These are phyloP conservation scores for Hyperoplus immaculatus DNA, from an alignment of 2,797 vertebrate genomes.

Conservation along the genomic window DNA sequence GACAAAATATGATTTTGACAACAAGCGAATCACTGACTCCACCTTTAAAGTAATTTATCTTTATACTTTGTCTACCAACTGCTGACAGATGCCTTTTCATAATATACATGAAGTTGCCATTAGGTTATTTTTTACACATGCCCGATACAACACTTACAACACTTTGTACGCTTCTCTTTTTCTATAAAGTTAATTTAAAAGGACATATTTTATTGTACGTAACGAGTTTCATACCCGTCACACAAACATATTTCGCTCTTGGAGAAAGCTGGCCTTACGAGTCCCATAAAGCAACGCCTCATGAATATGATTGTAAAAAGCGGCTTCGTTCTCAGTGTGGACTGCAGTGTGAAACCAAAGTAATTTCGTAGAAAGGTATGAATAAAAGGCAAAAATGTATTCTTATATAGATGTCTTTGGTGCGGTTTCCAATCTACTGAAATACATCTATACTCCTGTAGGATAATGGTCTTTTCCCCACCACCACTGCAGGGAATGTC, in stretches of 20 bases:
- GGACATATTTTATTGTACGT: constrained; percentile 94
- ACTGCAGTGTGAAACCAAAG: constrained; percentile 73
- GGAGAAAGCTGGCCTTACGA: constrained; percentile 92
- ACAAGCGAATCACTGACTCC: too few relatives aligned
- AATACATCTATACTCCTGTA: constrained; percentile 61
- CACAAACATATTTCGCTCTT: constrained; percentile 93
- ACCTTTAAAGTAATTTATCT: too few relatives aligned
- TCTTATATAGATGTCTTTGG: constrained; percentile 75
- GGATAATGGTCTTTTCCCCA: constrained; percentile 66
- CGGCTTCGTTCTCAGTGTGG: constrained; percentile 63
- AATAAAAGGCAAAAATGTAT: constrained; percentile 73
- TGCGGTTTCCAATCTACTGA: constrained; percentile 67
- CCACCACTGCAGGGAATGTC: constrained; percentile 51
- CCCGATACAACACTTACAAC: constrained; percentile 71
- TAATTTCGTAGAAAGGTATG: constrained; percentile 74
- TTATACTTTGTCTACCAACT: too few relatives aligned
- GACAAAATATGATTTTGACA: too few relatives aligned
- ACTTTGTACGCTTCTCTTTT: constrained; percentile 81
- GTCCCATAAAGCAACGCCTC: constrained; percentile 92
- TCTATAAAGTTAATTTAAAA: constrained; percentile 92
- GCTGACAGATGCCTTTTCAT: constrained; percentile 58
- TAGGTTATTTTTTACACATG: constrained; percentile 71
- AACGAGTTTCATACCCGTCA: constrained; percentile 94
- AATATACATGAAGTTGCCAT: constrained; percentile 78
- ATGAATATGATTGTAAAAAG: constrained; percentile 92